Evolutionary conservation across 2,797 vertebrate genomes (phyloP).

Genomic region (Phyllotis vaccarum): DNA sequence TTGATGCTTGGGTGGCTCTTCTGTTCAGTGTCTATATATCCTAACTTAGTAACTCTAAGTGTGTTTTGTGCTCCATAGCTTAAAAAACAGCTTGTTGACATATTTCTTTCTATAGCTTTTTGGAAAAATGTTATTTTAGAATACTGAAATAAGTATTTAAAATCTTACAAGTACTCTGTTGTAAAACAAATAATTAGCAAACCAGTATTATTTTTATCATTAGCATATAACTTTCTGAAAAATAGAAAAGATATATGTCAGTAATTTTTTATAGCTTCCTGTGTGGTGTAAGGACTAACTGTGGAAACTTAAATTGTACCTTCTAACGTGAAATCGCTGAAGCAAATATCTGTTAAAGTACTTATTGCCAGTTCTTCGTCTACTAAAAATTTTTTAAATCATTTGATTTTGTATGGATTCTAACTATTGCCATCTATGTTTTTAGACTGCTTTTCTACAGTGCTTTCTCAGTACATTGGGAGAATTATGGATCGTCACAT

Average conservation of each 20-base stretch:
- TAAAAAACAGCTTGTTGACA: slow-evolving; percentile 24
- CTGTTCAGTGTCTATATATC: background rate
- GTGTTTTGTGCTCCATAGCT: slow-evolving; percentile 25
- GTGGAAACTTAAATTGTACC: background rate
- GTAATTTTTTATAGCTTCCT: background rate
- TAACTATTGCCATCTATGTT: slow-evolving; percentile 65
- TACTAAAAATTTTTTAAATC: slow-evolving; percentile 29
- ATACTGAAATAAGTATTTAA: slow-evolving; percentile 48
- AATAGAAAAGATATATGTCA: slow-evolving; percentile 43
- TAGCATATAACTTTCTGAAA: slow-evolving; percentile 16
- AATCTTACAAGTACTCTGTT: slow-evolving; percentile 42
- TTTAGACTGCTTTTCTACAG: slow-evolving; percentile 57
- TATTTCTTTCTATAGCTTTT: slow-evolving; percentile 63
- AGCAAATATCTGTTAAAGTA: background rate
- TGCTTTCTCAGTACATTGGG: background rate
- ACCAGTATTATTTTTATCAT: background rate
- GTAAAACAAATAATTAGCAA: slow-evolving; percentile 58
- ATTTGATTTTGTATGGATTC: slow-evolving; percentile 39
- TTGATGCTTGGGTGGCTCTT: slow-evolving; percentile 10
- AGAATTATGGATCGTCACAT: slow-evolving; percentile 88
- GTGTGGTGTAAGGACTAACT: background rate
- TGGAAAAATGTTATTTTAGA: background rate
- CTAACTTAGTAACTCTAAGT: slow-evolving; percentile 23
- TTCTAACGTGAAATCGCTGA: slow-evolving; percentile 3
- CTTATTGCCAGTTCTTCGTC: background rate